Conservation (phyloP, 2,113 vertebrate genomes). For the Rhinogobius similis region DNA sequence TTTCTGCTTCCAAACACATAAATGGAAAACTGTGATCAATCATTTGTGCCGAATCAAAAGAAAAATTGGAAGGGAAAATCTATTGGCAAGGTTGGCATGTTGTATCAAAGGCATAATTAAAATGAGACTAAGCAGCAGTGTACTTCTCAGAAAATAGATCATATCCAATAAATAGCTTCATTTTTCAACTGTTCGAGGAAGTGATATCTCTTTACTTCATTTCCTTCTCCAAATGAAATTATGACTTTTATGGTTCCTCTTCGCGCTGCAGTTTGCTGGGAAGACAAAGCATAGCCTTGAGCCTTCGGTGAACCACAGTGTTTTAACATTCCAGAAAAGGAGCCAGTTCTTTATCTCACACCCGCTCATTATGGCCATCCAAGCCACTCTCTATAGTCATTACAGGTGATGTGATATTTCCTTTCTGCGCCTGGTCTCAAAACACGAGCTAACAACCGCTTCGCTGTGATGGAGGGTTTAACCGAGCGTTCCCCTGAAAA, state of each 20-base stretch:
- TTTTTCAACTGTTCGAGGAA: constrained; percentile 31
- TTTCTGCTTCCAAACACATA: background rate
- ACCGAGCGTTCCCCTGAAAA: constrained; percentile 53
- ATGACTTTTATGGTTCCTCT: constrained; percentile 33
- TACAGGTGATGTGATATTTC: constrained; percentile 59
- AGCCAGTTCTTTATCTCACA: constrained; percentile 38
- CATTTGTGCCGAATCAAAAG: background rate
- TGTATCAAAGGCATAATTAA: background rate
- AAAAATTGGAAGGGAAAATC: background rate
- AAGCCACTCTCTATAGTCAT: constrained; percentile 34
- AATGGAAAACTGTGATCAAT: background rate
- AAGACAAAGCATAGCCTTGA: constrained; percentile 48
- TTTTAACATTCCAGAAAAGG: constrained; percentile 43
- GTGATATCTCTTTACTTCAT: constrained; percentile 25
- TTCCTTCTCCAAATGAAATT: constrained; percentile 35
- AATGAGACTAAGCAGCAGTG: background rate
- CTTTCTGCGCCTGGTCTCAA: constrained; percentile 22
- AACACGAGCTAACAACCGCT: constrained; percentile 45
- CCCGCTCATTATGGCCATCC: constrained; percentile 47
- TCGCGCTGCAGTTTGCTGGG: constrained; percentile 24
- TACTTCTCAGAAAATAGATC: constrained; percentile 7
- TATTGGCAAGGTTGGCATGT: background rate
- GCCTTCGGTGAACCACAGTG: constrained; percentile 32
- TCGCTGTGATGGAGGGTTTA: constrained; percentile 33
- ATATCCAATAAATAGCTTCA: constrained; percentile 28